phyloP scores from a whole-genome alignment of 2,888 invertebrate genomes.

The Entomobrya proxima region DNA sequence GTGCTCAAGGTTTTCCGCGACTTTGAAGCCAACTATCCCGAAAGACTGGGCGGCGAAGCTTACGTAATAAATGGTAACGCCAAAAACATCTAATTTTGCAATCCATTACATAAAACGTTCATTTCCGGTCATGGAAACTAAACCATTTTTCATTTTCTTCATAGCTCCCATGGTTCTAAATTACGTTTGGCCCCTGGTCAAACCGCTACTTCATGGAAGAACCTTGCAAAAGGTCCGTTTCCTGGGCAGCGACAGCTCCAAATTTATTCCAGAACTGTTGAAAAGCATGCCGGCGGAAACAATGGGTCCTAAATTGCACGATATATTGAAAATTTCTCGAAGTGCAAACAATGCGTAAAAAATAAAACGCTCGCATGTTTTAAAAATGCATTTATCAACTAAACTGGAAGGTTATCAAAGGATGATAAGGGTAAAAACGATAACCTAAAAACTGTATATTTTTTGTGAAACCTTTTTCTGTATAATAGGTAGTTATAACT shows the following conservation, averaged over 20 bases:
- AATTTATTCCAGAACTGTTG: slow-evolving; percentile 51
- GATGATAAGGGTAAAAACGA: too few relatives aligned
- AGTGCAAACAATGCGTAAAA: not conserved
- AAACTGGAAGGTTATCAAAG: too few relatives aligned
- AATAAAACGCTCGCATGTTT: not conserved
- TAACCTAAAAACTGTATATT: too few relatives aligned
- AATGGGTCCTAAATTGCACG: slow-evolving; percentile 30
- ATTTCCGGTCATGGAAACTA: not conserved
- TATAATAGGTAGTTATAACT: too few relatives aligned
- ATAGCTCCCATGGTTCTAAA: slow-evolving; percentile 65
- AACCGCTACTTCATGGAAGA: slow-evolving; percentile 63
- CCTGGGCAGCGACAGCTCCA: slow-evolving; percentile 46
- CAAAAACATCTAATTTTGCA: not conserved
- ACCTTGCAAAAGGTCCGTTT: slow-evolving; percentile 65
- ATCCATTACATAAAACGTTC: not conserved
- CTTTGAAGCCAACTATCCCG: slow-evolving; percentile 60
- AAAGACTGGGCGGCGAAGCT: slow-evolving; percentile 47
- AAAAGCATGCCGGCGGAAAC: slow-evolving; percentile 53
- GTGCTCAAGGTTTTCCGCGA: slow-evolving; percentile 54
- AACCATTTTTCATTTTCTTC: not conserved
- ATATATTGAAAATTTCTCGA: not conserved
- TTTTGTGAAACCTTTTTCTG: too few relatives aligned
- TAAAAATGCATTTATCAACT: too few relatives aligned
- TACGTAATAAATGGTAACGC: slow-evolving; percentile 54
- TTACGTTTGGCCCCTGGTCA: slow-evolving; percentile 63